These are phyloP conservation scores for Melanotaenia parkinsoni DNA, from an alignment of 2,797 vertebrate genomes.

Conservation along the genomic window DNA sequence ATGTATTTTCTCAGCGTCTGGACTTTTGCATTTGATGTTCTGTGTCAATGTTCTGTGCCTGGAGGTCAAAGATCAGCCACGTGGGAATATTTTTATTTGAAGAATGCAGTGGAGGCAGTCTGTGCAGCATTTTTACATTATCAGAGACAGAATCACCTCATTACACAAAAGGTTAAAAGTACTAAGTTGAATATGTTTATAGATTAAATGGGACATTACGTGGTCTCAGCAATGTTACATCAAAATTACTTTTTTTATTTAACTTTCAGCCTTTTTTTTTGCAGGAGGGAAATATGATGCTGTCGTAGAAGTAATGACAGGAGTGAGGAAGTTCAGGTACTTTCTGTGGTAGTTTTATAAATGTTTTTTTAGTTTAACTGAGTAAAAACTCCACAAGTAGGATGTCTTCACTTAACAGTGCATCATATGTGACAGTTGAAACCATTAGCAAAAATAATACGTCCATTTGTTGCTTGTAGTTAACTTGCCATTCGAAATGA, in stretches of 20 bases:
- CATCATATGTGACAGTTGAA: background rate
- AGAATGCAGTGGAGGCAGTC: background rate
- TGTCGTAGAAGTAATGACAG: background rate
- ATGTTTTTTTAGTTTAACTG: constrained; percentile 3
- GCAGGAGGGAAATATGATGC: background rate
- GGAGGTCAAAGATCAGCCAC: constrained; percentile 41
- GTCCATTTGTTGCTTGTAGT: background rate
- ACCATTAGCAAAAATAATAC: background rate
- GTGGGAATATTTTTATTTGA: constrained; percentile 19
- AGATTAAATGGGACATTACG: constrained; percentile 1
- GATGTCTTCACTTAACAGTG: background rate
- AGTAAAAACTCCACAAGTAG: background rate
- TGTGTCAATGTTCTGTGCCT: constrained; percentile 7
- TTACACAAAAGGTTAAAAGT: constrained; percentile 7
- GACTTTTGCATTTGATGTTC: constrained; percentile 17
- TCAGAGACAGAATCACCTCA: constrained; percentile 13
- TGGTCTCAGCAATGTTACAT: background rate
- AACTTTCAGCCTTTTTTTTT: background rate
- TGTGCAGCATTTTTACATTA: constrained; percentile 15
- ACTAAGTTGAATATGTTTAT: background rate
- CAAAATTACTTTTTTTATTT: background rate
- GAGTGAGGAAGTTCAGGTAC: background rate
- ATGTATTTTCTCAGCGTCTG: constrained; percentile 26
- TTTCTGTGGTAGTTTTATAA: constrained; percentile 8
- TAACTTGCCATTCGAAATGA: constrained; percentile 3